A percentile compares a stretch with the other conserved stretches of the same genome.
Evolutionary conservation across 53 echinoderm and acorn worm genomes (phyloP).

Genomic region (Antedon mediterranea): DNA sequence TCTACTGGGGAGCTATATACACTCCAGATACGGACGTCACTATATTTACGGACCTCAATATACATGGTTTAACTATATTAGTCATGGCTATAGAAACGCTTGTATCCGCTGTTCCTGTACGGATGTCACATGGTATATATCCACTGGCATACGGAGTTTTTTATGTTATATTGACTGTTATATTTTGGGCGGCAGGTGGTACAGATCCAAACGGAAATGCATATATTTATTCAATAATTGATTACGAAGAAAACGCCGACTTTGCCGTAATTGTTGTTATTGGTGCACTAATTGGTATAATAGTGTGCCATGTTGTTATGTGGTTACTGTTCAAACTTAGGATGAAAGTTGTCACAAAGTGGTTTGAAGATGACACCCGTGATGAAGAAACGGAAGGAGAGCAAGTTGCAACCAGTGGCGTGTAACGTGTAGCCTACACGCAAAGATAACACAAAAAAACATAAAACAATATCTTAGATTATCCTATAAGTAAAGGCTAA

Average conservation of each 20-base stretch:
- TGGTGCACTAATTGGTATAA: background rate
- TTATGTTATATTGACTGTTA: constrained; percentile 28
- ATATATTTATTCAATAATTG: constrained; percentile 21
- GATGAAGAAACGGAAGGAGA: background rate
- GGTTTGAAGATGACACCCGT: background rate
- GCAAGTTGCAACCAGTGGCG: background rate
- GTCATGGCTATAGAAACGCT: constrained; percentile 24
- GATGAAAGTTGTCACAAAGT: background rate
- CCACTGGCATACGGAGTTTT: constrained; percentile 15
- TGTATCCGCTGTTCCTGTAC: constrained; percentile 32
- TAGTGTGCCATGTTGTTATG: background rate
- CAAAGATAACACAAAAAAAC: background rate
- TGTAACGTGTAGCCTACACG: background rate
- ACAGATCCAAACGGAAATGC: constrained; percentile 15
- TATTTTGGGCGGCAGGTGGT: constrained; percentile 34
- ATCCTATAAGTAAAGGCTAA: too few species aligned
- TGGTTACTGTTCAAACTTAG: background rate
- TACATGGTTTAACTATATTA: constrained; percentile 16
- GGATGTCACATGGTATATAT: constrained; percentile 33
- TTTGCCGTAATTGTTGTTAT: background rate
- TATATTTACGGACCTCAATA: constrained; percentile 12
- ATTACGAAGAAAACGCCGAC: constrained; percentile 25
- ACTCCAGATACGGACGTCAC: background rate
- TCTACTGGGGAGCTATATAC: constrained; percentile 39
- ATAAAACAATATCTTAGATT: too few species aligned